Base-by-base conservation (phyloP, 2,888 invertebrate genomes). In the Venusia cambrica region DNA sequence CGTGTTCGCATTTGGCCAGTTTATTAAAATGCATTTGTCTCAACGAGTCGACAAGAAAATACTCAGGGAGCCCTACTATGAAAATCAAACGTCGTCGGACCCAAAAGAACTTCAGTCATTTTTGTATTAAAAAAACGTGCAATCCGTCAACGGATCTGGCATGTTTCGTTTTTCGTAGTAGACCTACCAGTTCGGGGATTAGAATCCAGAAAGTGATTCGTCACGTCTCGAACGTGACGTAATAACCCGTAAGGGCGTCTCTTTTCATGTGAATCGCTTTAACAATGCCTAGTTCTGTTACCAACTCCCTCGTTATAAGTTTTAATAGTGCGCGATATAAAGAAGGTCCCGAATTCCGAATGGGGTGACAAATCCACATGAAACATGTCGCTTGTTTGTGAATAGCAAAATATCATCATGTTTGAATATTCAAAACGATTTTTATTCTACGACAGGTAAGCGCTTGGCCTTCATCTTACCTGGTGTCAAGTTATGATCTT, bases 271-370 rank as follows among this genome's bases (percentile, higher is more conserved):
- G 54, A 51, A 55, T 57, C 56, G 42, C 53, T 48, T 61, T 61
- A 65, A 63, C 58, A 62, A 59, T 59, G 53, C 49, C 44, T 54
- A 54, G 58, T 54, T 48, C 51, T 48, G 55, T 62, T 51, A 55
- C 52, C 57, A 59, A 69, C 69, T 63, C 62, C 54, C 73, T 79
- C 70, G 76, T 80, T 81, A 81, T 76, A 80, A 81, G 74, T 80
- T 81, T 80, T 78, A 79, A 79, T 73, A 76, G 76, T 70, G 66
- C 42, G 49, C 61, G 62, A 66, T 67, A 78, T 72, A 72, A 72
- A 72, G 73, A 69, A 59, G 57, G 61, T 28, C 49, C 66, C 60
- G 46, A 67, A 67, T 68, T 62, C 56, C 62, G 57, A 57, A 42
- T 48, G 38, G 26, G 45, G 58, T 35, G 40, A 42, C 52, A 57